Conservation (phyloP, 2,888 invertebrate species). For the Leptodirus hochenwartii region DNA sequence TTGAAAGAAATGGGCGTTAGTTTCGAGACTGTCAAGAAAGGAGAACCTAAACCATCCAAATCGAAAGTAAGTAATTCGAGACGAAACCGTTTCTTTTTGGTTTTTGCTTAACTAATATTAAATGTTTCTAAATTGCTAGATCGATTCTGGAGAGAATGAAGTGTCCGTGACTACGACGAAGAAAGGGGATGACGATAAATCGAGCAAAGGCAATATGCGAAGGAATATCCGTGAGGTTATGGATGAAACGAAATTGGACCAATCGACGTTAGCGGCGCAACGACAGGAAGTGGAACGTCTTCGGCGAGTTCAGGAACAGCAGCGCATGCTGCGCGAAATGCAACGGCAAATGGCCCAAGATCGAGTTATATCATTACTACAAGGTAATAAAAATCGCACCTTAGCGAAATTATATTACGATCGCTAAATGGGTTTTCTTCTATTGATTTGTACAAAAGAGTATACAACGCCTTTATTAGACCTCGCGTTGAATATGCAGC, state of each 20-base stretch:
- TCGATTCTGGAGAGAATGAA: conserved; percentile 9
- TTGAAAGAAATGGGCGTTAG: conserved; percentile 41
- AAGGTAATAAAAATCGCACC: conserved; percentile 36
- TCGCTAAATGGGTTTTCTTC: no score
- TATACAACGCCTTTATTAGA: neutral
- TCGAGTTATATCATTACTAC: conserved; percentile 49
- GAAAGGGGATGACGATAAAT: conserved; percentile 8
- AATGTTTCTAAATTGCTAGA: neutral
- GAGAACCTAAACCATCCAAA: conserved; percentile 24
- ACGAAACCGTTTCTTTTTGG: no score
- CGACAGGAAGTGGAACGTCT: conserved; percentile 81
- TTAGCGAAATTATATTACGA: conserved; percentile 20
- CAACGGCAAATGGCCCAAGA: conserved; percentile 64
- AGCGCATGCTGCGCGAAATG: conserved; percentile 63
- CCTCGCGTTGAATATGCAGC: no score
- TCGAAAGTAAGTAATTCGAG: conserved; percentile 19
- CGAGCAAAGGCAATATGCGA: conserved; percentile 39
- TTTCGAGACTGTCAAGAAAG: conserved; percentile 28
- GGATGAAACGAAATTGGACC: conserved; percentile 83
- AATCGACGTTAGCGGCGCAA: conserved; percentile 81
- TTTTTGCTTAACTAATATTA: neutral
- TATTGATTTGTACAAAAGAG: neutral
- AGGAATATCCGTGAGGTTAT: conserved; percentile 85
- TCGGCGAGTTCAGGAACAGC: conserved; percentile 69
- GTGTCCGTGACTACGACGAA: conserved; percentile 2